These are phyloP conservation scores for Trachelus stipa DNA, from an alignment of 2,888 invertebrate species.

Conservation along the genomic window DNA sequence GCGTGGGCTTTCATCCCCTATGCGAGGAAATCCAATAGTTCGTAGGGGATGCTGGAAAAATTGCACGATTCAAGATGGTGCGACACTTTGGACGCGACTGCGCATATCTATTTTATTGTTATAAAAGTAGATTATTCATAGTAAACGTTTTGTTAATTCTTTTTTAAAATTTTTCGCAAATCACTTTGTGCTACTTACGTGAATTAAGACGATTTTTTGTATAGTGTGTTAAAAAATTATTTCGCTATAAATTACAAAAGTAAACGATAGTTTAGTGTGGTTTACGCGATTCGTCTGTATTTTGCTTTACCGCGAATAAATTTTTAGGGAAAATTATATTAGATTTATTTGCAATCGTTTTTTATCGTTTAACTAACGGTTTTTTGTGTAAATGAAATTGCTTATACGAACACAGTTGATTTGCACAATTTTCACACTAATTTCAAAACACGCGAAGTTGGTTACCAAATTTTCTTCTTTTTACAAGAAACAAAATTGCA, in stretches of 20 bases:
- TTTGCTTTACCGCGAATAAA: neutral
- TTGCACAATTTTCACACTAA: neutral
- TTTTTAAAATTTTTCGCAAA: neutral
- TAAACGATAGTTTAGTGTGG: neutral
- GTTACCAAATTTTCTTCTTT: neutral
- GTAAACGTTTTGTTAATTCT: too few species aligned
- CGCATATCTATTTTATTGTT: neutral
- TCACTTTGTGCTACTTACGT: neutral
- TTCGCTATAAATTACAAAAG: neutral
- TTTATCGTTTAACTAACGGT: too few species aligned
- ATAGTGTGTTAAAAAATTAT: neutral
- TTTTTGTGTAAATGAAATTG: neutral
- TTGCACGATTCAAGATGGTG: conserved; percentile 32
- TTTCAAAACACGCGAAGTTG: neutral
- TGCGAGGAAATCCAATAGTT: conserved; percentile 14
- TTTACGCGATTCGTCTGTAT: neutral
- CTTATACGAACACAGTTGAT: neutral
- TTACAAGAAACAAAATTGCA: neutral
- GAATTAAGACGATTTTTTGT: neutral
- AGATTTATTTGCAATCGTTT: neutral
- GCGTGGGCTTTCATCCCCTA: conserved; percentile 37
- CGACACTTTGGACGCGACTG: neutral
- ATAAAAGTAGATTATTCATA: neutral
- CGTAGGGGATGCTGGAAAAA: conserved; percentile 2
- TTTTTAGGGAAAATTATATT: neutral